Base-by-base conservation (phyloP, 1,140 invertebrate genomes). In the Lepidurus apus region DNA sequence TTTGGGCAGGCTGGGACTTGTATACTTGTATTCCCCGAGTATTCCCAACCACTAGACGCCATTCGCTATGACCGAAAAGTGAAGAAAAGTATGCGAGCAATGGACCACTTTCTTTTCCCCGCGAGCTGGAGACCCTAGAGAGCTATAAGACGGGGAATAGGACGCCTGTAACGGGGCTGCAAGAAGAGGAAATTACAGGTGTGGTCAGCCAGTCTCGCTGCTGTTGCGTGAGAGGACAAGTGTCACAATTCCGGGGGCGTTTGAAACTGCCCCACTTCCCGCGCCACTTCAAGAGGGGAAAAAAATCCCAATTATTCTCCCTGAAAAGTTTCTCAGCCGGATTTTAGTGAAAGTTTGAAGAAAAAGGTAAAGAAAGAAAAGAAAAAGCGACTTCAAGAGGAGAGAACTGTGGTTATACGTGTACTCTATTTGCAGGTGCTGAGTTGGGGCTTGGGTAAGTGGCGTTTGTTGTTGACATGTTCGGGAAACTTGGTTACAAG, bases 71-170 rank as follows among this genome's bases (percentile, higher is more conserved):
- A 65, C 53, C 53, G 17, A 65, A 65, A 21, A 65, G 53, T 21
- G 53, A 65, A 65, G 53, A n/a, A 21, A 65, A 65, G 21, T 65
- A n/a, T 21, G 17, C 8, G 21, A 65, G 53, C 53, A 21, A 65
- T 65, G 53, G 13, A 65, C 53, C 53, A 65, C 53, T 65, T 65
- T 65, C 53, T 21, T 65, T 65, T 65, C 13, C 53, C 53, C 53
- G n/a, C 53, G 17, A 65, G 53, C 53, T 65, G 53, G 53, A 65
- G 53, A n/a, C 53, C 21, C 53, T n/a, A 65, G 53, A 65, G 53
- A 65, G 53, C 53, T 17, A n/a, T 9, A 65, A 65, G 21, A 65
- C 17, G 5, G 17, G 53, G 53, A 65, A 21, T 21, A 21, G 53
- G n/a, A 65, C 21, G 53, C 53, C 53, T 21, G 53, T 17, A 65